Evolutionary conservation across 1,140 invertebrate genomes (phyloP).

Genomic region (Saccostrea cuccullata): DNA sequence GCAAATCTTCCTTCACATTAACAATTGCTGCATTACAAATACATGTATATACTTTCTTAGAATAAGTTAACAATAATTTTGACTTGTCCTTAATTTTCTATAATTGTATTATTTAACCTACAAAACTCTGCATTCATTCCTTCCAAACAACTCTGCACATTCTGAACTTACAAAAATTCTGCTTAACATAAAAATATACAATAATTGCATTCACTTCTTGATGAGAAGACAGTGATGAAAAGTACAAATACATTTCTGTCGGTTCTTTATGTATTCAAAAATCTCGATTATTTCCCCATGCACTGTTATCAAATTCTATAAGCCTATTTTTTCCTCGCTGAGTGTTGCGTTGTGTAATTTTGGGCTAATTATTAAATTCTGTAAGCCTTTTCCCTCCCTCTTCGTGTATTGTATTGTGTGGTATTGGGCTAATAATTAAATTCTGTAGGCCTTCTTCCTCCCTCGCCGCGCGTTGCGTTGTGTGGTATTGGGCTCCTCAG

Average conservation of each 20-base stretch:
- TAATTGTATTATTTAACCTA: not conserved
- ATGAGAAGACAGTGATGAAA: not conserved
- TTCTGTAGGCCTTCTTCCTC: conserved; percentile 8
- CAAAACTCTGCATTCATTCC: not conserved
- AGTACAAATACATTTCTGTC: not conserved
- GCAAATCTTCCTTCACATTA: not conserved
- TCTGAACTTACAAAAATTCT: not conserved
- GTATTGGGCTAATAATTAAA: not conserved
- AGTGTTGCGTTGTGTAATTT: not conserved
- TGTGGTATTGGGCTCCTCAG: not conserved
- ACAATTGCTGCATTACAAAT: not conserved
- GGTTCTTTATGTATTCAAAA: no score
- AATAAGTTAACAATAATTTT: not conserved
- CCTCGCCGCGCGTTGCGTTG: not conserved
- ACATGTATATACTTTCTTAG: not conserved
- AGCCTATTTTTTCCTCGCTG: not conserved
- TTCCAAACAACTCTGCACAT: not conserved
- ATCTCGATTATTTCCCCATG: no score
- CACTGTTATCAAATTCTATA: not conserved
- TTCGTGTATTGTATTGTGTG: not conserved
- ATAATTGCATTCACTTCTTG: not conserved
- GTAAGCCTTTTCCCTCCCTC: not conserved
- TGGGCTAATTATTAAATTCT: not conserved
- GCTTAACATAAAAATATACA: not conserved
- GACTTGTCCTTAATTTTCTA: not conserved